Evolutionary conservation across 2,888 invertebrate species (phyloP).

Genomic region (Frankliniella fusca): DNA sequence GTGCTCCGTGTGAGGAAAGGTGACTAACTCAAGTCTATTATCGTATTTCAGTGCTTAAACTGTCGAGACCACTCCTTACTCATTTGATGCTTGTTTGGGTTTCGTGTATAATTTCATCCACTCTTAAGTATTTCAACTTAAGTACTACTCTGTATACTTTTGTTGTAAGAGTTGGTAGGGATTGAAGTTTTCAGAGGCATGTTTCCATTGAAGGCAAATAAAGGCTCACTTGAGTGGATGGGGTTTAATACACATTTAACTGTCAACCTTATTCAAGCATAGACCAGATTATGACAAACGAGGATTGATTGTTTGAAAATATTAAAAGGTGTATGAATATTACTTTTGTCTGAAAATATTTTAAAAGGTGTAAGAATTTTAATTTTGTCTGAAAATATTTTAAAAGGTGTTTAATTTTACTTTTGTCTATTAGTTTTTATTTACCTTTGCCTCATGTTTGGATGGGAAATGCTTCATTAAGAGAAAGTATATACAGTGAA

Average conservation of each 20-base stretch:
- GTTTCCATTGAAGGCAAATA: not conserved
- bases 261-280: slow-evolving; percentile 12
- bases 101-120: slow-evolving; percentile 4
- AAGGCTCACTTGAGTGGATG: not conserved
- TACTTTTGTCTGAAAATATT: slow-evolving; percentile 25
- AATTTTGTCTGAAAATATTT: slow-evolving; percentile 22
- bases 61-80: slow-evolving; percentile 17
- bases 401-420: slow-evolving; percentile 27
- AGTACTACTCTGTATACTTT: not conserved
- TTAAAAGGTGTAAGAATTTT: slow-evolving; percentile 27
- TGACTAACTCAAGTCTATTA: slow-evolving; percentile 20
- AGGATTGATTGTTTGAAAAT: slow-evolving; percentile 21
- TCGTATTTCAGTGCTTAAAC: slow-evolving; percentile 5
- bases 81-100: slow-evolving; percentile 26
- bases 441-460: slow-evolving; percentile 20
- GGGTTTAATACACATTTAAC: not conserved
- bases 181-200: not conserved
- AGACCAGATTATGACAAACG: slow-evolving; percentile 13
- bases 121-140: not conserved
- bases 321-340: slow-evolving; percentile 23
- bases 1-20: slow-evolving; percentile 11
- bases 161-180: not conserved
- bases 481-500: slow-evolving; percentile 27
- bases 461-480: slow-evolving; percentile 17
- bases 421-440: slow-evolving; percentile 24